Evolutionary conservation across 1,140 invertebrate genomes (phyloP), one percentile per base, ranked within the genome.

Genomic region (Drosophila equinoxialis): DNA sequence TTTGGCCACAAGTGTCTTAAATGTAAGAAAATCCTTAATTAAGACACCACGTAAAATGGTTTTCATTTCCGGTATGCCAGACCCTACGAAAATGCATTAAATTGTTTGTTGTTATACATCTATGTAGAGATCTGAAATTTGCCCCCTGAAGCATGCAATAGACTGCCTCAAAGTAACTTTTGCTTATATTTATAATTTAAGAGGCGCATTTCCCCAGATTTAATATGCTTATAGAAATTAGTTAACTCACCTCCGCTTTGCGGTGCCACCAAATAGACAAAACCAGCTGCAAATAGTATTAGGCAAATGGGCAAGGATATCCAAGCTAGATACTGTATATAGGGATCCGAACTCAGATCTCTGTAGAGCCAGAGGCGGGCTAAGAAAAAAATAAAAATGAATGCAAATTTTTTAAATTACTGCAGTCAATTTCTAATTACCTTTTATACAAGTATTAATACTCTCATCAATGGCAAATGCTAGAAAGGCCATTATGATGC

Each of bases 51-150:
- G 94, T 8, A 99, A 94, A 65, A 99, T 99, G 1, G 98, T 99
- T 93, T 99, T 99, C 98, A 99, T 99, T 93, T 99, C 99, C 23
- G 98, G 99, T 87, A 99, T 99, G 57, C 99, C 98, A 54, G 98
- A 99, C 81, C 98, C 97, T 91, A 89, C 7, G 63, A 6, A 23
- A 35, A 37, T 59, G 4, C 0, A 58, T 13, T 3, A 14, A n/a
- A 23, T 33, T 26, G n/a, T 6, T 20, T 7, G 6, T 20, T 48
- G 1, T 35, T 35, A 10, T 6, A 6, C 5, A 23, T 23, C 20
- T 23, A n/a, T n/a, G n/a, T n/a, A 23, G 23, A 26, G 23, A 26
- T 26, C 3, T 26, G 23, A 4, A 26, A 26, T 6, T 30, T 30
- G 30, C 6, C 30, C 6, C 6, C 5, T 30, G 5, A 26, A 26